A percentile compares a stretch with the other conserved stretches of the same genome.
Evolutionary conservation across 2,113 vertebrate species (phyloP).

Genomic region (Cynoglossus semilaevis): DNA sequence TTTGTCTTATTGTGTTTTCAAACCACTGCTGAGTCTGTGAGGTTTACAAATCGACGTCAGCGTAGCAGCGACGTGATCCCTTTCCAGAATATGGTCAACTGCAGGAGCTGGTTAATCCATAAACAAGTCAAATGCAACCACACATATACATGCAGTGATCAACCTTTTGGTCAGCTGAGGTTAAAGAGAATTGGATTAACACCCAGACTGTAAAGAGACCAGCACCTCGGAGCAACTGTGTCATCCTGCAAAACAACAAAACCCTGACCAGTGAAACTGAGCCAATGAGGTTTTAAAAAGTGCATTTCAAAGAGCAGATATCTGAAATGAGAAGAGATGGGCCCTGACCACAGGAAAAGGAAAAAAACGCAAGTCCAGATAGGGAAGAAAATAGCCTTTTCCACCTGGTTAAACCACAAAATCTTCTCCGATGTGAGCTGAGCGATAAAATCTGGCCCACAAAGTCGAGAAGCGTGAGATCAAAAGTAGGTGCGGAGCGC

Average conservation of each 20-base stretch:
- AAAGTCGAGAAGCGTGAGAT: conserved; percentile 43
- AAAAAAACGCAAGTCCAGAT: conserved; percentile 1
- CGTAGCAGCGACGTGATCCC: no score
- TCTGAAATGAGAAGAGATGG: conserved; percentile 8
- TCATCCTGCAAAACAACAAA: conserved; percentile 26
- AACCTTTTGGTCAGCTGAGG: conserved; percentile 35
- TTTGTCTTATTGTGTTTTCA: conserved; percentile 21
- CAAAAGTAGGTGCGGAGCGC: conserved; percentile 39
- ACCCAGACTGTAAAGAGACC: conserved; percentile 9
- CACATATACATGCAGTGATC: conserved; percentile 25
- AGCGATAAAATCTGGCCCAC: conserved; percentile 43
- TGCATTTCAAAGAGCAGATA: conserved; percentile 17
- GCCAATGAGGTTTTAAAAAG: conserved; percentile 5
- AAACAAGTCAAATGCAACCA: conserved; percentile 47
- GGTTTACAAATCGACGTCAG: conserved; percentile 27
- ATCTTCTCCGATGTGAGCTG: conserved; percentile 41
- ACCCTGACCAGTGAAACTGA: conserved; percentile 16
- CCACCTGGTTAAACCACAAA: conserved; percentile 49
- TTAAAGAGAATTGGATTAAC: conserved; percentile 53
- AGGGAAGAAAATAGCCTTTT: conserved; percentile 50
- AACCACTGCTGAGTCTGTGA: not conserved
- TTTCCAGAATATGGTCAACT: conserved; percentile 5
- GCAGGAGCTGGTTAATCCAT: conserved; percentile 41
- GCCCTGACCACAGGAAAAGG: conserved; percentile 3
- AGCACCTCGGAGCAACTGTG: conserved; percentile 31